Conservation (phyloP, 1,140 invertebrate genomes). For the Lepidostoma basale region DNA sequence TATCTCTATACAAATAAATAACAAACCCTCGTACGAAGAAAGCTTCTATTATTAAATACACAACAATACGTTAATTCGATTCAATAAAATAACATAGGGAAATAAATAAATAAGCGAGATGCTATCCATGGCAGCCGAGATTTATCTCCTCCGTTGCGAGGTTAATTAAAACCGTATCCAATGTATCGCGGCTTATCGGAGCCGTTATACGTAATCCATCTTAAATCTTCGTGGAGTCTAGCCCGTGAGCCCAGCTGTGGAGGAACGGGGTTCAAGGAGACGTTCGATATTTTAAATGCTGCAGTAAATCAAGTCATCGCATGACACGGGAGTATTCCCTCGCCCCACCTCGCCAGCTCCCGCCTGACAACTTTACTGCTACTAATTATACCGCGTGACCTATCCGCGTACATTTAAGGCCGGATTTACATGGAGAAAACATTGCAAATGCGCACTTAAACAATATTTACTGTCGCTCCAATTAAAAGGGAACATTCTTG, state of each 20-base stretch:
- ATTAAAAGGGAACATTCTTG: slow-evolving; percentile 43
- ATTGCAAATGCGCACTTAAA: slow-evolving; percentile 42
- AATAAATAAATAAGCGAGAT: not conserved
- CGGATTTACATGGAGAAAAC: slow-evolving; percentile 36
- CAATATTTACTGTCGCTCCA: slow-evolving; percentile 46
- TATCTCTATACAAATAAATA: not conserved
- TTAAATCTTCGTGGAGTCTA: not conserved
- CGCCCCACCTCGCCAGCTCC: not conserved
- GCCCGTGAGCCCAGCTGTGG: not conserved
- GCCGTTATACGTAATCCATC: not conserved
- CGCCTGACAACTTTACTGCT: slow-evolving; percentile 36
- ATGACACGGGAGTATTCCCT: not conserved
- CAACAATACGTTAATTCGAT: not conserved
- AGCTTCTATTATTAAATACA: not conserved
- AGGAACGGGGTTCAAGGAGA: slow-evolving; percentile 6
- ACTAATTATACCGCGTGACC: slow-evolving; percentile 44
- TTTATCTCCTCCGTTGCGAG: not conserved
- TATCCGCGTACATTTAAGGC: slow-evolving; percentile 30
- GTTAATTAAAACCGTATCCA: not conserved
- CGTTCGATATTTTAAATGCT: slow-evolving; percentile 32
- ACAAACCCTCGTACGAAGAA: not conserved
- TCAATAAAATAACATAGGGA: not conserved
- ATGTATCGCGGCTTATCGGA: not conserved
- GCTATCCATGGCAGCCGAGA: not conserved
- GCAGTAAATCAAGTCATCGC: slow-evolving; percentile 29